phyloP scores from a whole-genome alignment of 2,888 invertebrate species.

The Imbricaverruca yamaguchii region DNA sequence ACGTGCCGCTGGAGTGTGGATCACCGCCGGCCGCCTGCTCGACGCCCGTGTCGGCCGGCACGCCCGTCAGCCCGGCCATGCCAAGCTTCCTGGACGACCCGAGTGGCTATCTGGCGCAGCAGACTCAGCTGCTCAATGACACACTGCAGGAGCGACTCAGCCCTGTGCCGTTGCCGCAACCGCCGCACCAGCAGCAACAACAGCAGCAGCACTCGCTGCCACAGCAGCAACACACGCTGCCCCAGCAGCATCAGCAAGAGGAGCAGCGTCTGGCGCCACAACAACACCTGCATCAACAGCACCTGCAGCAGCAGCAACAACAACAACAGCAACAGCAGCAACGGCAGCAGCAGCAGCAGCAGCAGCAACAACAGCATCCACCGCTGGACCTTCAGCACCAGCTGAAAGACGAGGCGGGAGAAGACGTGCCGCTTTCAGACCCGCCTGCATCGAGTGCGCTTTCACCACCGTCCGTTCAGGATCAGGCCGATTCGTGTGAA shows the following conservation, averaged over 20 bases:
- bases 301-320: neutral
- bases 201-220: no score
- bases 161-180: neutral
- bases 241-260: no score
- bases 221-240: no score
- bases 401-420: no score
- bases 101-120: slow-evolving; percentile 80
- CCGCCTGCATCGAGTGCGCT: neutral
- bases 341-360: neutral
- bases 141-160: slow-evolving; percentile 48
- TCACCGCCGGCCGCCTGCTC: neutral
- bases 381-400: neutral
- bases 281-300: neutral
- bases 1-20: neutral
- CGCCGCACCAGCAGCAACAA: neutral
- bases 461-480: neutral
- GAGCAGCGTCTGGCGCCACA: no score
- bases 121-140: slow-evolving; percentile 75
- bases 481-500: no score
- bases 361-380: neutral
- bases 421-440: no score
- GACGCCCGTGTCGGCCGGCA: neutral
- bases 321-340: neutral
- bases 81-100: slow-evolving; percentile 55
- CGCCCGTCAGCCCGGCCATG: neutral